phyloP scores from a whole-genome alignment of 2,888 invertebrate genomes.

The Xestia xanthographa region DNA sequence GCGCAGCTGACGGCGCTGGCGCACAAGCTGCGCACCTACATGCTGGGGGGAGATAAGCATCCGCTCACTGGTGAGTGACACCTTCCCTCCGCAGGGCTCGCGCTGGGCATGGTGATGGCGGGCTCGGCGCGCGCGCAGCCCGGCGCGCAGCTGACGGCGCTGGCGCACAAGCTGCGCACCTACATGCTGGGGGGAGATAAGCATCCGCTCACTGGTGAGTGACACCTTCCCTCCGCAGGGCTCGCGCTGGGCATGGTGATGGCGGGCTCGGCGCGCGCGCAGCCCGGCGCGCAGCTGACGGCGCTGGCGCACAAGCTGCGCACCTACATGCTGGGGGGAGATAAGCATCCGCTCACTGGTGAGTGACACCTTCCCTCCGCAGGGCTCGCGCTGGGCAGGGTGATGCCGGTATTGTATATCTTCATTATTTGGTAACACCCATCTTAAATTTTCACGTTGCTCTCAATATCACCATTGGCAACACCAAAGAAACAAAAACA shows the following conservation, averaged over 20 bases:
- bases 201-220: slow-evolving; percentile 57
- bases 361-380: slow-evolving; percentile 66
- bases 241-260: not conserved
- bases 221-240: slow-evolving; percentile 66
- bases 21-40: slow-evolving; percentile 96
- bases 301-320: slow-evolving; percentile 94
- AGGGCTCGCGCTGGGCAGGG: not conserved
- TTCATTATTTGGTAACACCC: too few species aligned
- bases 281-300: slow-evolving; percentile 64
- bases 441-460: too few species aligned
- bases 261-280: slow-evolving; percentile 66
- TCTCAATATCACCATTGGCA: not conserved
- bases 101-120: slow-evolving; percentile 77
- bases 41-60: slow-evolving; percentile 89
- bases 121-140: slow-evolving; percentile 83
- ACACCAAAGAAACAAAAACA: too few species aligned
- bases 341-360: slow-evolving; percentile 88
- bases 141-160: slow-evolving; percentile 87
- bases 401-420: slow-evolving; percentile 28
- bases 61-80: slow-evolving; percentile 57
- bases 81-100: slow-evolving; percentile 66
- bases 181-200: slow-evolving; percentile 93
- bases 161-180: slow-evolving; percentile 95
- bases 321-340: slow-evolving; percentile 98
- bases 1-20: slow-evolving; percentile 91